phyloP scores from a whole-genome alignment of 2,888 invertebrate genomes.

The Lochmaea crataegi region DNA sequence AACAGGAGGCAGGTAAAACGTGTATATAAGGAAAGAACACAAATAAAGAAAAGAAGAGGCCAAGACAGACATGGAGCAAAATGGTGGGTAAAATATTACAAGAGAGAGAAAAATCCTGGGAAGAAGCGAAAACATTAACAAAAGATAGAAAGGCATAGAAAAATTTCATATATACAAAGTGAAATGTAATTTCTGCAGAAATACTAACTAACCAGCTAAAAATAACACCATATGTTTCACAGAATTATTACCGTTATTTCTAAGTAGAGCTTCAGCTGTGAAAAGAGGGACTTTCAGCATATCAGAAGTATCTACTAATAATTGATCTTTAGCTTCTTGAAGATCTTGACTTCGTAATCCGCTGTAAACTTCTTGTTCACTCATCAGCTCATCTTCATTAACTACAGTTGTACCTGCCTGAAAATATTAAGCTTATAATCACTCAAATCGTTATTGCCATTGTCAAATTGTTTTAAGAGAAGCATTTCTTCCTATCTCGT shows the following conservation, averaged over 20 bases:
- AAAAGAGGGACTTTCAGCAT: conserved; percentile 78
- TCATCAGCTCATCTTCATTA: conserved; percentile 67
- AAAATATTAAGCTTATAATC: conserved; percentile 29
- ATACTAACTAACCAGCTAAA: neutral
- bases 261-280: conserved; percentile 75
- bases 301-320: conserved; percentile 77
- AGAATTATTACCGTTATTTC: conserved; percentile 71
- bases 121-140: too few species aligned
- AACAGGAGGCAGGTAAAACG: too few species aligned
- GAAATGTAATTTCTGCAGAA: too few species aligned
- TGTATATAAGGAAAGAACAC: too few species aligned
- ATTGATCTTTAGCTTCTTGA: conserved; percentile 77
- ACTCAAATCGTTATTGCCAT: neutral
- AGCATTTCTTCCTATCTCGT: too few species aligned
- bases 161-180: too few species aligned
- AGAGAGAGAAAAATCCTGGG: too few species aligned
- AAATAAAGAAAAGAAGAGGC: too few species aligned
- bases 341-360: conserved; percentile 75
- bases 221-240: conserved; percentile 4
- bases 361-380: conserved; percentile 69
- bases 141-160: too few species aligned
- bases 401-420: conserved; percentile 66
- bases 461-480: neutral
- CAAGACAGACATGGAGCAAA: too few species aligned
- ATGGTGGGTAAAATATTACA: too few species aligned